These are phyloP conservation scores for Lipotes vexillifer DNA, from an alignment of 2,113 vertebrate genomes.

Conservation along the genomic window DNA sequence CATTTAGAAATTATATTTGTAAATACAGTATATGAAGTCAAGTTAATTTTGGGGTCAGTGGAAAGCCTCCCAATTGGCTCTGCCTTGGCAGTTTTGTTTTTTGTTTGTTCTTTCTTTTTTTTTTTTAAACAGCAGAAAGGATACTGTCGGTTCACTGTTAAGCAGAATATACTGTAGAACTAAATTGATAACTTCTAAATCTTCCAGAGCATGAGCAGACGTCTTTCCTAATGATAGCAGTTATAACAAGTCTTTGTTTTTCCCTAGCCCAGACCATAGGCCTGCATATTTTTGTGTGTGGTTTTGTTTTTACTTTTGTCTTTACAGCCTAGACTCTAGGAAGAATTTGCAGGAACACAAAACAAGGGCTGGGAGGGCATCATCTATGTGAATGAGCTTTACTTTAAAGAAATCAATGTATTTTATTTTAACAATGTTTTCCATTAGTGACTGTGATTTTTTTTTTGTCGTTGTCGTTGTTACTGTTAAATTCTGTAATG, in stretches of 20 bases:
- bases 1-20: conserved; percentile 77
- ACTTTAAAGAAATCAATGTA: conserved; percentile 71
- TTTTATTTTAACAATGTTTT: conserved; percentile 76
- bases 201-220: conserved; percentile 63
- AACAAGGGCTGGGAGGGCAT: conserved; percentile 80
- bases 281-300: conserved; percentile 56
- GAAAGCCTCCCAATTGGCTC: conserved; percentile 71
- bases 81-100: conserved; percentile 46
- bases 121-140: conserved; percentile 67
- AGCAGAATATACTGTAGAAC: conserved; percentile 78
- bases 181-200: conserved; percentile 60
- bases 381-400: conserved; percentile 80
- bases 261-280: conserved; percentile 48
- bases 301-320: conserved; percentile 48
- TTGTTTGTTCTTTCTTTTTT: not conserved
- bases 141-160: conserved; percentile 81
- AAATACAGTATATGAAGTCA: conserved; percentile 76
- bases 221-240: conserved; percentile 36
- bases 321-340: conserved; percentile 52
- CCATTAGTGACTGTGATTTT: conserved; percentile 84
- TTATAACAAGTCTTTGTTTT: conserved; percentile 72
- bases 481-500: conserved; percentile 80
- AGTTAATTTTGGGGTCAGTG: conserved; percentile 62
- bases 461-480: not conserved
- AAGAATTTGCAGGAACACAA: conserved; percentile 75